Base-by-base conservation (phyloP, 2,113 vertebrate species). In the Syngnathus scovelli region DNA sequence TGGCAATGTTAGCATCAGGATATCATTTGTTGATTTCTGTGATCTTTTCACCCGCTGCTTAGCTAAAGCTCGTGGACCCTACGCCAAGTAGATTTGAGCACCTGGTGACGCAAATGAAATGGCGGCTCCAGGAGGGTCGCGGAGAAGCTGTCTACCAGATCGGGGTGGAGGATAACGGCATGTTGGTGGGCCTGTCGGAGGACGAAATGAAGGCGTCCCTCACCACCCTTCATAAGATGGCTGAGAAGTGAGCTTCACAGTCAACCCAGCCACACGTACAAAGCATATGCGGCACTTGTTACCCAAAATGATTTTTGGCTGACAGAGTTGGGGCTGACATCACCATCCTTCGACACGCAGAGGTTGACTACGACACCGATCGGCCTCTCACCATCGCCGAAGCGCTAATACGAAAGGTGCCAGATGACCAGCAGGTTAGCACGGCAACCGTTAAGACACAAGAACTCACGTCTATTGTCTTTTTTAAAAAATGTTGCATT, bases 101-200 rank as follows among this genome's bases (percentile, higher is more conserved):
- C 86, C 86, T 99, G 83, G 97, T 96, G 74, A 99, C 97, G 0
- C 97, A 99, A 83, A 98, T 99, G 97, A 99, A 99, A 88, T 99
- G 97, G 97, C 88, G 97, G 0, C 92, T 98, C 1, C 97, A 99
- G 87, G 97, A 99, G 79, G 97, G 97, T 70, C 93, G 94, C 0
- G 97, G 97, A 0, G 97, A 99, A 88, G 97, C 97, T 0, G 95
- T 99, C 75, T 99, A 99, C 86, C 97, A 99, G 87, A 99, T 99
- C 3, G 97, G 97, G 0, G 97, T 99, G 6, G 97, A 99, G 89
- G 97, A 99, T 80, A 98, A 98, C 0, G 97, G 97, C 66, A 92
- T 99, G 85, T 89, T 98, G 73, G 96, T 96, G 78, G 97, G 97
- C 62, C 91, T 99, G 66, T 93, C 95, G 0, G 95, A 98, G 78